These are phyloP conservation scores for Laticauda colubrina DNA, from an alignment of 2,113 vertebrate species.

Conservation along the genomic window DNA sequence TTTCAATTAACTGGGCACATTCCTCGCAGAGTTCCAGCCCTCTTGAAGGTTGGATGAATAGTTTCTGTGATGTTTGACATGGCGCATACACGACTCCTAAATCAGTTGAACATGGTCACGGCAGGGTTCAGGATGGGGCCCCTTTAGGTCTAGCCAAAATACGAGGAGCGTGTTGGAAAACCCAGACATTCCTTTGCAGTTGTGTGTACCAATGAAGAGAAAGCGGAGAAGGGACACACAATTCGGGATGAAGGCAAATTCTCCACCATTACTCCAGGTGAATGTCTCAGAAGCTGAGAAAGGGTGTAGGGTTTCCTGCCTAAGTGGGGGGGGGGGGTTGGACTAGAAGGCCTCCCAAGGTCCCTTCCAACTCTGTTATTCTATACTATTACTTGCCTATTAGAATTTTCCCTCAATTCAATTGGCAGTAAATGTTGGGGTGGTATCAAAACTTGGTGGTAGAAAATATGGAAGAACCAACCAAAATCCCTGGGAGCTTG, in stretches of 20 bases:
- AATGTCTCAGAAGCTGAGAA: not conserved
- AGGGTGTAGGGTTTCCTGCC: too few relatives aligned
- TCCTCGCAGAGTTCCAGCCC: slow-evolving; percentile 71
- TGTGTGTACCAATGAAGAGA: not conserved
- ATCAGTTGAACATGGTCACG: slow-evolving; percentile 11
- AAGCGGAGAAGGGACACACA: not conserved
- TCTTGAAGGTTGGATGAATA: slow-evolving; percentile 56
- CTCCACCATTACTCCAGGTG: not conserved
- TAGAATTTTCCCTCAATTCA: too few relatives aligned
- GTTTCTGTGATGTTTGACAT: slow-evolving; percentile 53
- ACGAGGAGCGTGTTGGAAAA: not conserved
- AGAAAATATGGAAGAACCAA: not conserved
- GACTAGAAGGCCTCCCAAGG: too few relatives aligned
- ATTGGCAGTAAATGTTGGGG: not conserved
- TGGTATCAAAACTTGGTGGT: too few relatives aligned
- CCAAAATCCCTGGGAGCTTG: not conserved
- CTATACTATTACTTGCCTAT: too few relatives aligned
- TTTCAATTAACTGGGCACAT: slow-evolving; percentile 83
- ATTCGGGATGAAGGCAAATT: not conserved
- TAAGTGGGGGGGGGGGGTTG: too few relatives aligned
- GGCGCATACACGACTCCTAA: not conserved
- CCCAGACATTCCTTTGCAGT: slow-evolving; percentile 13
- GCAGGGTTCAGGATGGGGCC: not conserved
- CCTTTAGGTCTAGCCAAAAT: slow-evolving; percentile 21
- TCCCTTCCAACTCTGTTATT: too few relatives aligned